Base-by-base conservation (phyloP, 2,888 invertebrate genomes). In the Andrena flavipes region DNA sequence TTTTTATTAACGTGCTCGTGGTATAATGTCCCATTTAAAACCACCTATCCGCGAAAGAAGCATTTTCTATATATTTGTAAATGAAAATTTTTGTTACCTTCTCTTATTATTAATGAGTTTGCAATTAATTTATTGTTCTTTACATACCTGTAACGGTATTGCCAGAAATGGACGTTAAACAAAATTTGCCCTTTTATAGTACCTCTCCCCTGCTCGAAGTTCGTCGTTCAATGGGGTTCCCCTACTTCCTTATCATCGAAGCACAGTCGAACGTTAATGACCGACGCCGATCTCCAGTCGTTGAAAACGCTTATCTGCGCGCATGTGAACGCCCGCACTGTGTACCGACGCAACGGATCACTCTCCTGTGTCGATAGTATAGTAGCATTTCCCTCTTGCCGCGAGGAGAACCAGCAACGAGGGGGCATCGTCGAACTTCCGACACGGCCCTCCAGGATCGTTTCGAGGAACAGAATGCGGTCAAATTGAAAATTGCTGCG, bases 161-260 rank as follows among this genome's bases (percentile, higher is more conserved):
- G 13, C 13, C 42, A 42, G 42, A 42, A 42, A 42, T 42, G 13
- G 4, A 16, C 1, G 16, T 5, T 42, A 16, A 42, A 42, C 4
- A 5, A 42, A 16, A 42, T 42, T 42, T 42, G 42, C 5, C 42
- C 0, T 42, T 42, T 42, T 13, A 42, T 42, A 42, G 42, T 16
- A 42, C 16, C 42, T 42, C 42, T 42, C 16, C 42, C 42, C 42
- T 16, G 73, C 69, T 82, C 69, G 60, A 79, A 63, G 60, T 79
- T 62, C 69, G 49, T 72, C 62, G 54, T 60, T 49, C 64, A 49
- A 51, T 35, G 26, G 68, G 20, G 49, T 48, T 67, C 82, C 82
- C 87, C 82, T 76, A 74, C 84, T 60, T 33, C 35, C 29, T 62
- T 30, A 42, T 71, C 42, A 20, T 76, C 60, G 67, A 70, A 51